Evolutionary conservation across 2,888 invertebrate species (phyloP), one percentile per base, ranked within the genome.

Genomic region (Chouioia cunea): DNA sequence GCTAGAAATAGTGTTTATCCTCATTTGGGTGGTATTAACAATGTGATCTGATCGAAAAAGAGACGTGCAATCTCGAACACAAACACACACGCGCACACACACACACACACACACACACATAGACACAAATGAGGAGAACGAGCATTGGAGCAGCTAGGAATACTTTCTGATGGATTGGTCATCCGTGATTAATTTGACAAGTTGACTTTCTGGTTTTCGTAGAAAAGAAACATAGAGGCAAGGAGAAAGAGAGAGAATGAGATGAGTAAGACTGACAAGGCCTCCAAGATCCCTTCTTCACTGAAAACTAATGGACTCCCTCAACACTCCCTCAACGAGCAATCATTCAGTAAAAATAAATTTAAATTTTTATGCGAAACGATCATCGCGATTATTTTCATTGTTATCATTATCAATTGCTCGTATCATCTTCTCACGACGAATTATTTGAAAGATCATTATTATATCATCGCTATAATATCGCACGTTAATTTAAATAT

Each of bases 101-200:
- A 14, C 54, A 15, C 54, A n/a, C 46, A 58, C 66, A n/a, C 12
- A 53, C 53, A 18, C n/a, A n/a, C 53, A 43, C 54, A 58, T 58
- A n/a, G n/a, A n/a, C n/a, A 36, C 12, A 36, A 36, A 36, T 36
- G 36, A 36, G 36, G 10, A 36, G 36, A 36, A 22, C n/a, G 12
- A n/a, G 62, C 23, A 12, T 16, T 27, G 50, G 65, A 23, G 67
- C 63, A 65, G 46, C 71, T 74, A 74, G 73, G 83, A 83, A 85
- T 85, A 79, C 83, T 79, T 81, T 77, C 83, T 85, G 85, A 85
- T 85, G 85, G 85, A 85, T 85, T 85, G 85, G 85, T 85, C 84
- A 85, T 83, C 85, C 85, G 83, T 85, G 85, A 85, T 85, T 85
- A 85, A 85, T 85, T 85, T 85, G 85, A 85, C 85, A 84, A 85